Percentiles rank a stretch among this genome's conserved stretches.
Conservation (phyloP, 1,140 invertebrate species). For the Mactra quadrangularis region DNA sequence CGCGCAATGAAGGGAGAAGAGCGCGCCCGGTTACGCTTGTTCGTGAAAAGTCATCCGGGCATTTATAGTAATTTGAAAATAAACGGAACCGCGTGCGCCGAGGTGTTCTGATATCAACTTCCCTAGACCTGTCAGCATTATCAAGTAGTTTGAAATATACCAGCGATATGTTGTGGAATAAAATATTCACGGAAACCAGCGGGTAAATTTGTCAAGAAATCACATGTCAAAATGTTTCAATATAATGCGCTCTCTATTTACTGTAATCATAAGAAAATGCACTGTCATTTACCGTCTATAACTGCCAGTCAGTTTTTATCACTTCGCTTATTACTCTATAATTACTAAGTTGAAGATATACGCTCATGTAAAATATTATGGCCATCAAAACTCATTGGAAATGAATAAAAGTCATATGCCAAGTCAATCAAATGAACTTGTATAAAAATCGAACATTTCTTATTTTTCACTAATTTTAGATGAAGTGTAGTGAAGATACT, state of each 20-base stretch:
- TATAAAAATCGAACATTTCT: conserved; percentile 12
- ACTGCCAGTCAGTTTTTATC: conserved; percentile 35
- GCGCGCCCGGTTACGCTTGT: conserved; percentile 17
- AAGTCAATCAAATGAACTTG: conserved; percentile 17
- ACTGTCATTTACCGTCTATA: conserved; percentile 54
- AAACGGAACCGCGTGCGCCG: conserved; percentile 44
- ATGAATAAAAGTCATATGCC: conserved; percentile 57
- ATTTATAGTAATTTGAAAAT: conserved; percentile 41
- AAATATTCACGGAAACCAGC: conserved; percentile 32
- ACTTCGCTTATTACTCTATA: conserved; percentile 43
- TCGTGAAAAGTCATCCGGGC: conserved; percentile 18
- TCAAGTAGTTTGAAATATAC: conserved; percentile 33
- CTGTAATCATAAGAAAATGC: neutral
- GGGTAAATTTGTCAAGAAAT: conserved; percentile 64
- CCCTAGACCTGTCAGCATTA: conserved; percentile 11
- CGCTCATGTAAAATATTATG: conserved; percentile 41
- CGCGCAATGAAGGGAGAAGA: neutral
- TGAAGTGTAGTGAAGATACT: too few relatives aligned
- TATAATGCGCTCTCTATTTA: conserved; percentile 60
- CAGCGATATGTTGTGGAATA: conserved; percentile 32
- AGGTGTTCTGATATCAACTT: conserved; percentile 43
- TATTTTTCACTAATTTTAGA: too few relatives aligned
- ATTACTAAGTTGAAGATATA: conserved; percentile 54
- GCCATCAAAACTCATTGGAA: conserved; percentile 48
- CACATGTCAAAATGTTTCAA: conserved; percentile 55